phyloP scores from a whole-genome alignment of 35 echinoderm and acorn worm genomes.

The Lytechinus pictus region DNA sequence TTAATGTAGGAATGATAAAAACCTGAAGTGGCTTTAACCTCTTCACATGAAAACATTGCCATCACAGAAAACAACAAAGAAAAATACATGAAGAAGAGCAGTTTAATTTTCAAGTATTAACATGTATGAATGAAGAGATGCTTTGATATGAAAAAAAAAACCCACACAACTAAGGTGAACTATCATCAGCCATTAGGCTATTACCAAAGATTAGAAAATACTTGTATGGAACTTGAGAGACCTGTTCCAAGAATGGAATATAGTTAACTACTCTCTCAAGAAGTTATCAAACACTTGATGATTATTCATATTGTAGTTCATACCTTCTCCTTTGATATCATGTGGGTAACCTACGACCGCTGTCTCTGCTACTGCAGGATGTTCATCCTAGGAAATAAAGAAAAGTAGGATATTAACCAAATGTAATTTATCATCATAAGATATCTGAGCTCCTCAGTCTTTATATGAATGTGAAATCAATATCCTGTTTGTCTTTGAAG shows the following conservation, averaged over 20 bases:
- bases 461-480: not conserved
- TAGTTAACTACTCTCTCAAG: not conserved
- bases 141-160: not conserved
- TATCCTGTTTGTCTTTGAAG: not conserved
- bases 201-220: not conserved
- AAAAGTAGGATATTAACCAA: not conserved
- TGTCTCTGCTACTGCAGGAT: constrained; percentile 95
- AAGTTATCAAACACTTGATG: not conserved
- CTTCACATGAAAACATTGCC: not conserved
- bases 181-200: not conserved
- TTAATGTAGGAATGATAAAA: not conserved
- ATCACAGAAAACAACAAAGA: too few relatives aligned
- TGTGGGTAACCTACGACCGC: constrained; percentile 97
- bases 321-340: constrained; percentile 99
- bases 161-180: not conserved
- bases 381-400: constrained; percentile 82
- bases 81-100: too few relatives aligned
- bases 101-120: too few relatives aligned
- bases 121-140: too few relatives aligned
- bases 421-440: not conserved
- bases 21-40: not conserved
- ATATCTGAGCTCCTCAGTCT: too few relatives aligned
- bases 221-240: not conserved
- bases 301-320: not conserved
- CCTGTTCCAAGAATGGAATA: not conserved